Evolutionary conservation across 2,797 vertebrate genomes (phyloP), one percentile per base, ranked within the genome.

Genomic region (Coregonus ussuriensis): DNA sequence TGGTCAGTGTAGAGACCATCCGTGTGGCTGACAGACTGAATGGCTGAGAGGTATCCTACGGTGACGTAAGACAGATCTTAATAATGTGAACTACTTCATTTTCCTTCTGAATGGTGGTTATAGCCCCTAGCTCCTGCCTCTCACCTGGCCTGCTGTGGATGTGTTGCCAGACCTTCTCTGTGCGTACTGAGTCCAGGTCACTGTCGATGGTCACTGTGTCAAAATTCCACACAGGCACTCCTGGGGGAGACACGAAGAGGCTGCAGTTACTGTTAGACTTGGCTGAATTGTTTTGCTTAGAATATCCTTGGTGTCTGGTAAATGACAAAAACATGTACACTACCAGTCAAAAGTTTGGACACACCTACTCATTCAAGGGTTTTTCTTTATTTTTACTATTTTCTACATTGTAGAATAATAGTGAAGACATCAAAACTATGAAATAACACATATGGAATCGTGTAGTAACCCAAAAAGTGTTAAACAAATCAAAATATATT

Each of bases 121-220:
- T 33, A 4, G 66, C 71, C 0, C 13, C 29, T 37, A 74, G 25
- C 74, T 53, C 52, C 53, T 18, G 15, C 71, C 52, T 77, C 74
- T 82, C 79, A 94, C 94, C 91, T 77, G 83, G 83, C 31, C 29
- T 77, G 59, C 71, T 88, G 76, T 82, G 74, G 68, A 95, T 80
- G 56, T 93, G 88, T 65, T 81, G 77, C 41, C 84, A 86, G 76
- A 93, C 85, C 51, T 76, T 83, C 72, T 91, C 90, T 3, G 89
- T 92, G 72, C 82, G 84, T 77, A 92, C 90, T 1, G 93, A 93
- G 72, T 95, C 92, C 66, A 94, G 84, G 84, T 96, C 91, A 35
- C 93, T 94, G 84, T 94, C 93, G 21, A 93, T 87, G 25, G 91
- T 92, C 83, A 94, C 89, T 0, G 78, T 72, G 78, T 94, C 93